Conservation (phyloP, 2,888 invertebrate genomes). For the Heliconius hortense region DNA sequence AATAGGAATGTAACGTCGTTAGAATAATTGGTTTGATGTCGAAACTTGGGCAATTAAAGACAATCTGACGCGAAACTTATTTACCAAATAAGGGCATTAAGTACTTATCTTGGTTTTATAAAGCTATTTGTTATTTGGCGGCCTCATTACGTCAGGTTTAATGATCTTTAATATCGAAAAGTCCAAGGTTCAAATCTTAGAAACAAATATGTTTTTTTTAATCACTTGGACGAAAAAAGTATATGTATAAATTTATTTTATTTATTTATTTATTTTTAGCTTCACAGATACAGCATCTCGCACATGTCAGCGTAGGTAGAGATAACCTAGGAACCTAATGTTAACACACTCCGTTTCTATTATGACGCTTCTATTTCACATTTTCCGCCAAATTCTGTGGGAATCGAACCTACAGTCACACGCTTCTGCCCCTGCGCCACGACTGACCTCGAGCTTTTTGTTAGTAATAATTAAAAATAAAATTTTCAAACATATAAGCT, state of each 20-base stretch:
- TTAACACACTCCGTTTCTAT: not conserved
- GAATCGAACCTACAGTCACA: not conserved
- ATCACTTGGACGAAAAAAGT: no score
- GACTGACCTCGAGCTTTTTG: no score
- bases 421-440: not conserved
- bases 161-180: not conserved
- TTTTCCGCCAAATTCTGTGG: not conserved
- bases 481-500: not conserved
- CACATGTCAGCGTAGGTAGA: not conserved
- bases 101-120: not conserved
- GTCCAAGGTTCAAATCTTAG: not conserved
- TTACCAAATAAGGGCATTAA: constrained; percentile 8
- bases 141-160: not conserved
- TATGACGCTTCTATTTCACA: not conserved
- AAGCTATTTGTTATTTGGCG: not conserved
- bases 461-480: no score
- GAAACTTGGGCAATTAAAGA: constrained; percentile 38
- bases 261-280: not conserved
- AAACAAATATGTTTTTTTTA: not conserved
- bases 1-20: constrained; percentile 37
- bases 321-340: not conserved
- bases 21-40: constrained; percentile 39
- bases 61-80: constrained; percentile 30
- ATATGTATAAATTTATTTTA: no score
- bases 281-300: no score